phyloP scores from a whole-genome alignment of 2,888 invertebrate genomes.

The Melinaea marsaeus region DNA sequence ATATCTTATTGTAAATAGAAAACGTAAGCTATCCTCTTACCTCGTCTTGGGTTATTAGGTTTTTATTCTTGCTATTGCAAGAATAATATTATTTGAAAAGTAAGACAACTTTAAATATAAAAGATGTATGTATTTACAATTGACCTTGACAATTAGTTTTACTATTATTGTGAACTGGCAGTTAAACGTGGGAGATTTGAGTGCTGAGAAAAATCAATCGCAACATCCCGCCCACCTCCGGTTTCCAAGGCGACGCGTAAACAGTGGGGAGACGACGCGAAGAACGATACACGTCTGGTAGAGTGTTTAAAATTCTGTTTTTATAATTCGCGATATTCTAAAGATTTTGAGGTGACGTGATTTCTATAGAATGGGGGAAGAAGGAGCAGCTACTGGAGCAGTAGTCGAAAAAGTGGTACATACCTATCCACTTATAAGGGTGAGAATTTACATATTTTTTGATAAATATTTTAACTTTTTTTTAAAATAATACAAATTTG shows the following conservation, averaged over 20 bases:
- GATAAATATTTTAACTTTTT: no score
- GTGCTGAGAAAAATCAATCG: constrained; percentile 72
- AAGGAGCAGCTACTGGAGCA: constrained; percentile 51
- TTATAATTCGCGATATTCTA: constrained; percentile 20
- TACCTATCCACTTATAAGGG: constrained; percentile 90
- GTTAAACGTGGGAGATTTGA: constrained; percentile 18
- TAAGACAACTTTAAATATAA: no score
- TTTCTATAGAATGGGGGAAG: constrained; percentile 56
- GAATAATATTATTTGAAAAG: no score
- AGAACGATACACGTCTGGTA: constrained; percentile 43
- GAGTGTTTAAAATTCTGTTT: constrained; percentile 34
- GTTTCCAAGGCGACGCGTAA: constrained; percentile 74
- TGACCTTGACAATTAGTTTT: constrained; percentile 19
- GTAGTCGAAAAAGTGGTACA: constrained; percentile 83
- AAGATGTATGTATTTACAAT: no score
- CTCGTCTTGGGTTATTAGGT: no score
- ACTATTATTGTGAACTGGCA: constrained; percentile 26
- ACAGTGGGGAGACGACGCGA: constrained; percentile 65
- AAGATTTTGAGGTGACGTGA: constrained; percentile 25
- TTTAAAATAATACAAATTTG: no score
- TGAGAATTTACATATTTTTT: constrained; percentile 55
- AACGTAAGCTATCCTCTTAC: no score
- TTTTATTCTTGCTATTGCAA: no score
- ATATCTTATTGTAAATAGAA: no score
- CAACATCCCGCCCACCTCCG: constrained; percentile 63